Conservation (phyloP, 2,113 vertebrate genomes). For the Tupaia tana region DNA sequence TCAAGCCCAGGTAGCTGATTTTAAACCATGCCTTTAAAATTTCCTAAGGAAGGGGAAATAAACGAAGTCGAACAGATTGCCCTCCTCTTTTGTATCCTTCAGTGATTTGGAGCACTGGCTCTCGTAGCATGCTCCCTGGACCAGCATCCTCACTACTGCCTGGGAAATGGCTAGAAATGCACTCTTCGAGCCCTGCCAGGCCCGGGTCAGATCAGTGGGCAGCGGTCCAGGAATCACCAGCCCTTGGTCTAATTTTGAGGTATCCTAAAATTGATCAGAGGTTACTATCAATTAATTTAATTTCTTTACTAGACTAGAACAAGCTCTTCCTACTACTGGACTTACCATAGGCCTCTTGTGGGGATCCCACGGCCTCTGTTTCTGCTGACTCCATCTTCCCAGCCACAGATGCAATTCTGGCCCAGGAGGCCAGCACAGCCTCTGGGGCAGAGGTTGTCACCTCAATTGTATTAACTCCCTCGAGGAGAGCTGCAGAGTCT, state of each 20-base stretch:
- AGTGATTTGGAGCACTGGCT: background rate
- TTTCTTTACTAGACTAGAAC: background rate
- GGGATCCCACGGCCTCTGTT: accelerated
- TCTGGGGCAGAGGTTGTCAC: background rate
- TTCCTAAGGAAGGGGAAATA: background rate
- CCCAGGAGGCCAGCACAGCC: conserved; percentile 61
- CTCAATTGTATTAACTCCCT: background rate
- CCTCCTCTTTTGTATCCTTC: background rate
- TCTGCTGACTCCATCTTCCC: background rate
- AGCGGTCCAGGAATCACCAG: background rate
- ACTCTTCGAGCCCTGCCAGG: background rate
- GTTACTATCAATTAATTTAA: background rate
- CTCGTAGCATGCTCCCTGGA: background rate
- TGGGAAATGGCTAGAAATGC: background rate
- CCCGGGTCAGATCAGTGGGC: background rate
- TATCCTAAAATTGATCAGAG: background rate
- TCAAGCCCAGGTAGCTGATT: background rate
- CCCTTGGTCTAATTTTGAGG: background rate
- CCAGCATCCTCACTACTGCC: background rate
- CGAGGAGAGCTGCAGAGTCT: background rate
- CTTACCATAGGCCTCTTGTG: conserved; percentile 25
- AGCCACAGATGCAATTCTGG: background rate
- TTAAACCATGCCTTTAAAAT: background rate
- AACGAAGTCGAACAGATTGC: background rate
- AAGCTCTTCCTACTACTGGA: background rate